phyloP scores from a whole-genome alignment of 2,888 invertebrate species.

The Bembecia ichneumoniformis region DNA sequence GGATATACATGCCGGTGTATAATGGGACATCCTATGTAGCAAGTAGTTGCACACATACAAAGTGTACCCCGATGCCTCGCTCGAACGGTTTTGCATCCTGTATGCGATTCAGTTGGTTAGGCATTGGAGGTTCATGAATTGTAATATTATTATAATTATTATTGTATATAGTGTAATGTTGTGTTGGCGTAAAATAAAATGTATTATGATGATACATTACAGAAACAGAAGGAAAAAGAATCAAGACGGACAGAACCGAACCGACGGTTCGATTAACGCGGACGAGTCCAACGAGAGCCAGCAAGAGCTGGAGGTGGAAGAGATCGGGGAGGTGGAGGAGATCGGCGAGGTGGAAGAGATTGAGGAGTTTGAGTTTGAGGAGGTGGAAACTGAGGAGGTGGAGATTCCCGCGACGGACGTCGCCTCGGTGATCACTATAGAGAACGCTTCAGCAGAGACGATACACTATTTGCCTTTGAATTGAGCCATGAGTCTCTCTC shows the following conservation, averaged over 20 bases:
- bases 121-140: too few relatives aligned
- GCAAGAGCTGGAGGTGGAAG: not conserved
- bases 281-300: conserved; percentile 20
- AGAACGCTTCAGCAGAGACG: conserved; percentile 14
- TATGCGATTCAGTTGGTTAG: too few relatives aligned
- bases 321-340: too few relatives aligned
- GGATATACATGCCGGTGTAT: too few relatives aligned
- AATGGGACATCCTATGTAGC: too few relatives aligned
- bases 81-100: too few relatives aligned
- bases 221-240: conserved; percentile 35
- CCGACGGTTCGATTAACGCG: conserved; percentile 15
- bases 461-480: conserved; percentile 26
- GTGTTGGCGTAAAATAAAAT: too few relatives aligned
- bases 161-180: too few relatives aligned
- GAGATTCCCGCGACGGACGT: conserved; percentile 10
- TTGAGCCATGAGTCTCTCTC: not conserved
- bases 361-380: conserved; percentile 8
- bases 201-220: too few relatives aligned
- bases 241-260: conserved; percentile 16
- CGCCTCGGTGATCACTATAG: not conserved
- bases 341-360: not conserved
- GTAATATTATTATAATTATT: too few relatives aligned
- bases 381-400: conserved; percentile 12
- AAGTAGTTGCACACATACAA: too few relatives aligned
- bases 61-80: too few relatives aligned